A percentile compares a stretch with the other conserved stretches of the same genome.
Conservation (phyloP, 2,888 invertebrate species). For the Agrenia bidenticulata region DNA sequence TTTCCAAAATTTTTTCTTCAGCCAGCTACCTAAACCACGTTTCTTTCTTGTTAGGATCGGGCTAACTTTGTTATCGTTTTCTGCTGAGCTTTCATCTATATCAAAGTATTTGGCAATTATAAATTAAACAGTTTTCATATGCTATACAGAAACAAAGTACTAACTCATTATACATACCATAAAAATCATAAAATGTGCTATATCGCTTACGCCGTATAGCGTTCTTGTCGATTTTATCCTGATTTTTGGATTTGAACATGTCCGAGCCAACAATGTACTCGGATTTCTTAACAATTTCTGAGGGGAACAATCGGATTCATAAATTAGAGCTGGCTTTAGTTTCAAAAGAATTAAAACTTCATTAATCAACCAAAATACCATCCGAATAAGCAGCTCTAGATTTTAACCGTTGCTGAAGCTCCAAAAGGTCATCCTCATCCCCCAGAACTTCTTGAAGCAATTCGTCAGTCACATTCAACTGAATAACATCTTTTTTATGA, state of each 20-base stretch:
- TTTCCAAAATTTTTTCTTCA: slow-evolving; percentile 24
- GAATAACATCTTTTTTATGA: neutral
- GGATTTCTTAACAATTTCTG: too few species aligned
- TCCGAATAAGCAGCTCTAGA: neutral
- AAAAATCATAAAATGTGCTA: slow-evolving; percentile 12
- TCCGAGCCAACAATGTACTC: too few species aligned
- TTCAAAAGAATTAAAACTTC: too few species aligned
- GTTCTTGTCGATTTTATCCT: slow-evolving; percentile 1
- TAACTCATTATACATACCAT: neutral
- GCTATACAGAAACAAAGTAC: neutral
- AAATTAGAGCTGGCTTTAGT: too few species aligned
- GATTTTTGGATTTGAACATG: neutral
- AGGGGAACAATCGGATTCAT: too few species aligned
- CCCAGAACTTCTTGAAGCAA: slow-evolving; percentile 12
- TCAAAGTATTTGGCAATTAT: too few species aligned
- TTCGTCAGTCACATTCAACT: slow-evolving; percentile 1
- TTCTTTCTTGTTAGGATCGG: too few species aligned
- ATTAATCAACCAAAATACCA: too few species aligned
- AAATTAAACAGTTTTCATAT: neutral
- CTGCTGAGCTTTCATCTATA: too few species aligned
- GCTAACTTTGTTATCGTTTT: too few species aligned
- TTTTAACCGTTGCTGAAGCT: neutral
- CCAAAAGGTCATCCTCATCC: slow-evolving; percentile 13
- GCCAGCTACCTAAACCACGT: slow-evolving; percentile 32
- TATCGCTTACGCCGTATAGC: slow-evolving; percentile 7